phyloP scores from a whole-genome alignment of 2,113 vertebrate genomes.

The Phalacrocorax pelagicus region DNA sequence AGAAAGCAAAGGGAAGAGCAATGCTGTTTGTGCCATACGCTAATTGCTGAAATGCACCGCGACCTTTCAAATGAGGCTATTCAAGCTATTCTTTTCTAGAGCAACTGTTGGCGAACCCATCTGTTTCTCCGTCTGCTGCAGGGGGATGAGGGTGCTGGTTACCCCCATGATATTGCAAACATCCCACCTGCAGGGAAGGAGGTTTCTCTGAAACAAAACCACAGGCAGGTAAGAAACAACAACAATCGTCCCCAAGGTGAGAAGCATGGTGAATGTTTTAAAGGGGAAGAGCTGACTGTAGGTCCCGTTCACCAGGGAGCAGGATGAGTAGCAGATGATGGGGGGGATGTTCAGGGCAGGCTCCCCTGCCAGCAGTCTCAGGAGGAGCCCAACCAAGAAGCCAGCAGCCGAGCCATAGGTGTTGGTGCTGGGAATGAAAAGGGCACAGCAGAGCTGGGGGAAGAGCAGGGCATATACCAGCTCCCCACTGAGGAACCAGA shows the following conservation, averaged over 20 bases:
- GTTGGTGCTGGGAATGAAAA: conserved; percentile 77
- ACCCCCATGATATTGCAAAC: conserved; percentile 49
- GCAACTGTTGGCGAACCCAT: fast-evolving
- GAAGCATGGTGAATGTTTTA: conserved; percentile 76
- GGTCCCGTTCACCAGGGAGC: conserved; percentile 50
- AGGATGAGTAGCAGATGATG: conserved; percentile 68
- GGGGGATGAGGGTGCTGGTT: neutral
- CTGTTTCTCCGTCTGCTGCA: neutral
- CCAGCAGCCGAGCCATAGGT: conserved; percentile 74
- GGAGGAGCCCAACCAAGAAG: conserved; percentile 67
- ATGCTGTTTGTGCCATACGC: neutral
- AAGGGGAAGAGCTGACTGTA: conserved; percentile 77
- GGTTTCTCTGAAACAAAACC: conserved; percentile 64
- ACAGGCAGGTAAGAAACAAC: conserved; percentile 64
- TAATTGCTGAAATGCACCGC: neutral
- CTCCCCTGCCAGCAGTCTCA: conserved; percentile 79
- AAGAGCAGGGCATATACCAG: conserved; percentile 83
- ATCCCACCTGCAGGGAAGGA: conserved; percentile 73
- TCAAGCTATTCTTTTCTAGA: neutral
- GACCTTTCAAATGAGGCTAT: neutral
- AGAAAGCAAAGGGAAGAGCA: neutral
- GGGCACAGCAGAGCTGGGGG: conserved; percentile 82
- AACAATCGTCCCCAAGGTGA: conserved; percentile 51
- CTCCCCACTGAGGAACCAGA: conserved; percentile 84
- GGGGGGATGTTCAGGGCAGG: conserved; percentile 70